Percentiles rank a stretch among this genome's conserved stretches.
These are phyloP conservation scores for Lasaia peninsularis DNA, from an alignment of 1,140 invertebrate species.

Conservation along the genomic window DNA sequence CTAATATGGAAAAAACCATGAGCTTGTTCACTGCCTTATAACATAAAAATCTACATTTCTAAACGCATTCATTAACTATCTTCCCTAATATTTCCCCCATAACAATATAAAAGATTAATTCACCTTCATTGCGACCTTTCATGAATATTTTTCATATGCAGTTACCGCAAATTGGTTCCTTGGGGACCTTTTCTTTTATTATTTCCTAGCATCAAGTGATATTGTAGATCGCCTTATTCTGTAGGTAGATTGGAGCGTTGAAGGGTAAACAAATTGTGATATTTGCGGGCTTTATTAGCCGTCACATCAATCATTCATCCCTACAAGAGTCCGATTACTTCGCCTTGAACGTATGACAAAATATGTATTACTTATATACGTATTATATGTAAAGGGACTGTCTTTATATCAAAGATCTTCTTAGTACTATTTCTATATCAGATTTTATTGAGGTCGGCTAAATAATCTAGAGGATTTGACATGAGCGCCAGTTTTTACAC, in stretches of 20 bases:
- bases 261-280: constrained; percentile 74
- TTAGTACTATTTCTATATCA: no score
- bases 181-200: constrained; percentile 57
- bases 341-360: constrained; percentile 14
- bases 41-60: no score
- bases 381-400: no score
- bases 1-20: no score
- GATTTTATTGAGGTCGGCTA: no score
- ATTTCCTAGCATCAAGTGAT: constrained; percentile 44
- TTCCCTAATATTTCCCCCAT: not conserved
- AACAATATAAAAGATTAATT: constrained; percentile 2
- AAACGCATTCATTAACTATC: not conserved
- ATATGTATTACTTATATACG: not conserved
- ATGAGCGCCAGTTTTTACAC: no score
- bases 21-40: no score
- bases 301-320: constrained; percentile 72
- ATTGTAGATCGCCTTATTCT: constrained; percentile 50
- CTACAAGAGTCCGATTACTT: constrained; percentile 52
- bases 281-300: constrained; percentile 68
- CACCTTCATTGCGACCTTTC: not conserved
- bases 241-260: constrained; percentile 56
- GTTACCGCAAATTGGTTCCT: constrained; percentile 55
- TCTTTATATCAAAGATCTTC: no score
- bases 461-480: no score
- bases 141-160: constrained; percentile 12